phyloP scores from a whole-genome alignment of 2,797 vertebrate species.

The Gallinago nigripennis region DNA sequence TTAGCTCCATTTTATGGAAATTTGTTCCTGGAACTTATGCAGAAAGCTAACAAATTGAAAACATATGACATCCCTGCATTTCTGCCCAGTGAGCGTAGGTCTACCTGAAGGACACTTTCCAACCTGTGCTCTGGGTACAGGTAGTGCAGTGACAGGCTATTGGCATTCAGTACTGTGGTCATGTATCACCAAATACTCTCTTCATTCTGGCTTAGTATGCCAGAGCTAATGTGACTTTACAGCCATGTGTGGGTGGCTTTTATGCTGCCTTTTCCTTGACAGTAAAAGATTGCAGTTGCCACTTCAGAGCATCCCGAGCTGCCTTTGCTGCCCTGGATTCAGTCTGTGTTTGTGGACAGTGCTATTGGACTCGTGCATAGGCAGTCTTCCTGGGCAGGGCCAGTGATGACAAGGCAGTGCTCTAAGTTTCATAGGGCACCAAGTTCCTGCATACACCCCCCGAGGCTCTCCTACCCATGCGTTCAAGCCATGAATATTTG shows the following conservation, averaged over 20 bases:
- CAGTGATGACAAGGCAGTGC: fast-evolving
- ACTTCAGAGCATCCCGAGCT: not conserved
- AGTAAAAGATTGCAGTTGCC: not conserved
- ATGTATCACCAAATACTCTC: not conserved
- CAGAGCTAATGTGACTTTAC: not conserved
- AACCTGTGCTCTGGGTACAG: not conserved
- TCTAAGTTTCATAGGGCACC: not conserved
- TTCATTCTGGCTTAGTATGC: not conserved
- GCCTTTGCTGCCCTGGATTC: not conserved
- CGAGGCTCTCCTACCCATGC: not conserved
- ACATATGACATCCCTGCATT: not conserved
- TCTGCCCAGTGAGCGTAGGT: not conserved
- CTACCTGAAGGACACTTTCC: not conserved
- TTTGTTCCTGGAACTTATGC: not conserved
- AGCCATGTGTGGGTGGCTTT: not conserved
- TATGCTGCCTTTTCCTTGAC: not conserved
- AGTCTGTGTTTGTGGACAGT: not conserved
- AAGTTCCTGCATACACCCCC: fast-evolving
- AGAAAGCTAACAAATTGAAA: conserved; percentile 1
- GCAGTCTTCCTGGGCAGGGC: not conserved
- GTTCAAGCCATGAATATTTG: not conserved
- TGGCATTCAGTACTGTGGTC: fast-evolving
- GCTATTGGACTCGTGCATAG: fast-evolving
- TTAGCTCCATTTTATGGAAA: not conserved
- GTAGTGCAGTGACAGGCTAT: not conserved